Conservation (phyloP, 53 echinoderm and acorn worm species). For the Echinarachnius parma region DNA sequence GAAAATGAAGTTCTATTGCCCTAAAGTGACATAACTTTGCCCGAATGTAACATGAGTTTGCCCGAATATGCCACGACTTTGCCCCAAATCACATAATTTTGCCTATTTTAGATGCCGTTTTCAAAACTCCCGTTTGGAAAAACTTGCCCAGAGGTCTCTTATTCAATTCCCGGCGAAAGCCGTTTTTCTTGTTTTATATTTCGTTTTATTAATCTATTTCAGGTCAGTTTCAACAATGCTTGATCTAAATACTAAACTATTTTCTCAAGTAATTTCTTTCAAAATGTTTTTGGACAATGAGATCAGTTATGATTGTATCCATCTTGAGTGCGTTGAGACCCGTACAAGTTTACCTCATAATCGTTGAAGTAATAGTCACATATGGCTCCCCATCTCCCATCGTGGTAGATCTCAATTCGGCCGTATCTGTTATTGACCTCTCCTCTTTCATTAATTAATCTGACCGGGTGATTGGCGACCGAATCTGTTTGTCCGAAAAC, state of each 20-base stretch:
- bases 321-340: neutral
- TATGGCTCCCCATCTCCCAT: conserved; percentile 13
- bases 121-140: no score
- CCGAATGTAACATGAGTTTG: no score
- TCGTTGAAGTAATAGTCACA: neutral
- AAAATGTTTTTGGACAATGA: neutral
- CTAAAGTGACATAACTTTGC: no score
- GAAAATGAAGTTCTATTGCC: no score
- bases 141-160: no score
- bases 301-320: no score
- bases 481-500: neutral
- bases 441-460: conserved; percentile 1
- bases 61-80: no score
- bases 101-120: no score
- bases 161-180: no score
- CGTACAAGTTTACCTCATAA: neutral
- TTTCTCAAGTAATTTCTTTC: neutral
- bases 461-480: conserved; percentile 18
- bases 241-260: neutral
- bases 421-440: conserved; percentile 8
- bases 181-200: no score
- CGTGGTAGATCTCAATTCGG: conserved; percentile 20
- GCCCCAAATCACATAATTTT: no score
- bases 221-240: neutral
- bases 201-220: no score